Conservation (phyloP, 2,113 vertebrate genomes). For the Carollia perspicillata region DNA sequence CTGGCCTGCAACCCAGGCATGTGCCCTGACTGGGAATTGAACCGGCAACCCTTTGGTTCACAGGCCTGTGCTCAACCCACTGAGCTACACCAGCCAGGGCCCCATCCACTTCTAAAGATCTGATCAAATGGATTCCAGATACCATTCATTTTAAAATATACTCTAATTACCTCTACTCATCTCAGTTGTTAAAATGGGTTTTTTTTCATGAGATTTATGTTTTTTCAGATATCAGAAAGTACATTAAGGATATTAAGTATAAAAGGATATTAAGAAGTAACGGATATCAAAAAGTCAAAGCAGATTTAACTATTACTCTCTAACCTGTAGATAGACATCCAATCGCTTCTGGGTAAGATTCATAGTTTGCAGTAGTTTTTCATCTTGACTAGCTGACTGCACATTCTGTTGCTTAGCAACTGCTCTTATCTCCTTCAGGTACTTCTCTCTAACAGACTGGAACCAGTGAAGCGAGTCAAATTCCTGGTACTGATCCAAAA, state of each 20-base stretch:
- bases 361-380: slow-evolving; percentile 97
- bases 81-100: too few relatives aligned
- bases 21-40: too few relatives aligned
- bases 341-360: slow-evolving; percentile 98
- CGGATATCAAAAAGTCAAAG: neutral
- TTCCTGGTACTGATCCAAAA: slow-evolving; percentile 98
- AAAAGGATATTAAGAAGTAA: neutral
- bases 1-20: too few relatives aligned
- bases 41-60: too few relatives aligned
- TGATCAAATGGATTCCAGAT: neutral
- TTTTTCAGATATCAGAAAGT: neutral
- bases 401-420: slow-evolving; percentile 95
- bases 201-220: neutral
- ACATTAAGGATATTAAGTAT: neutral
- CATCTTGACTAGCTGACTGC: slow-evolving; percentile 92
- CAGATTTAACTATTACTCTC: neutral
- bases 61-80: too few relatives aligned
- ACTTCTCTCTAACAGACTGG: slow-evolving; percentile 97
- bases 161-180: neutral
- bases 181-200: neutral
- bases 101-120: slow-evolving; percentile 4
- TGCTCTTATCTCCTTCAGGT: slow-evolving; percentile 92
- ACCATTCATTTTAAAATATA: neutral
- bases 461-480: slow-evolving; percentile 99
- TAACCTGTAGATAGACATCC: slow-evolving; percentile 96